Conservation (phyloP, 2,888 invertebrate species). For the Leptothorax acervorum region DNA sequence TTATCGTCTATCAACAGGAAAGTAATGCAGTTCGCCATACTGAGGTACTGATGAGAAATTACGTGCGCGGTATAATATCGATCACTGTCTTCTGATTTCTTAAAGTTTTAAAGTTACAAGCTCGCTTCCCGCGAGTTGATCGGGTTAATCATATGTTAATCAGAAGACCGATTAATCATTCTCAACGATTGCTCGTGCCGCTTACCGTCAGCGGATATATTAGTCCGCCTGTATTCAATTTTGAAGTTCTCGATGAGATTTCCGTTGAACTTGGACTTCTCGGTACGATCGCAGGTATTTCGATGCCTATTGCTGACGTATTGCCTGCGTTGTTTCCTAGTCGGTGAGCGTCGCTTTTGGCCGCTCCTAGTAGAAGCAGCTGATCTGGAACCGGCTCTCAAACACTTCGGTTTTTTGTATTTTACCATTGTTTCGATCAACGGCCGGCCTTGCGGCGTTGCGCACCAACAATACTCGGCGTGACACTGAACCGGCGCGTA, state of each 20-base stretch:
- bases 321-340: conserved; percentile 79
- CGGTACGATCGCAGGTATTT: conserved; percentile 89
- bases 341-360: conserved; percentile 79
- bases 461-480: conserved; percentile 95
- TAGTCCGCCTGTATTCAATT: conserved; percentile 89
- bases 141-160: not conserved
- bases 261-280: conserved; percentile 93
- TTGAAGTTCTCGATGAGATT: conserved; percentile 95
- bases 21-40: not conserved
- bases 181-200: not conserved
- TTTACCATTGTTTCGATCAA: conserved; percentile 93
- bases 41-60: not conserved
- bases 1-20: conserved; percentile 80
- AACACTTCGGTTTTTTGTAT: conserved; percentile 90
- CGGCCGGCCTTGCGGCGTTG: conserved; percentile 93
- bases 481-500: conserved; percentile 96
- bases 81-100: not conserved
- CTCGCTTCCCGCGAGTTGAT: not conserved
- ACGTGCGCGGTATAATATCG: not conserved
- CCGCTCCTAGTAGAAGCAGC: conserved; percentile 75
- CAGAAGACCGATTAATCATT: not conserved
- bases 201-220: conserved; percentile 81
- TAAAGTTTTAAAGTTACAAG: not conserved
- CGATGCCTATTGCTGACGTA: conserved; percentile 80
- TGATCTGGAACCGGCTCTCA: conserved; percentile 79